Evolutionary conservation across 2,888 invertebrate genomes (phyloP).

Genomic region (Hypomecis punctinalis): DNA sequence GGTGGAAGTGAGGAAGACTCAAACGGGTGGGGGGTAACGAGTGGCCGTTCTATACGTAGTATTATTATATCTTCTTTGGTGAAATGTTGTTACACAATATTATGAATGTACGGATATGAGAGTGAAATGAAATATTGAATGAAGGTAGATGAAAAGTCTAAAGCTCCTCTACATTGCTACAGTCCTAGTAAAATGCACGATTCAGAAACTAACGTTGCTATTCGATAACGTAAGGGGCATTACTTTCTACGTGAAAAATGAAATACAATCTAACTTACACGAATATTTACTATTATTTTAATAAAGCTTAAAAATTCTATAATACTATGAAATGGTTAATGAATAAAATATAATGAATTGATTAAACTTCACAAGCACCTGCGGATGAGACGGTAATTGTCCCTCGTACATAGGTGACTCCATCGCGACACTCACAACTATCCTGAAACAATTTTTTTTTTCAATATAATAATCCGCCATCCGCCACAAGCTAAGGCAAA

Average conservation of each 20-base stretch:
- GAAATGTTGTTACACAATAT: slow-evolving; percentile 1
- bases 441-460: slow-evolving; percentile 66
- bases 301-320: slow-evolving; percentile 30
- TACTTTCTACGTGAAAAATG: not conserved
- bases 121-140: slow-evolving; percentile 15
- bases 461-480: no score
- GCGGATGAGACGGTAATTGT: slow-evolving; percentile 84
- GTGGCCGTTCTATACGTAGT: no score
- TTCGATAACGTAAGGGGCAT: slow-evolving; percentile 51
- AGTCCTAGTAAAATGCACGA: slow-evolving; percentile 57
- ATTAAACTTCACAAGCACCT: slow-evolving; percentile 87
- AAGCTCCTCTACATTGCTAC: slow-evolving; percentile 43
- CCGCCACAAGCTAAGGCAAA: no score
- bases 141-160: slow-evolving; percentile 34
- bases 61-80: slow-evolving; percentile 2
- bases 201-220: slow-evolving; percentile 67
- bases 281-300: slow-evolving; percentile 25
- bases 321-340: slow-evolving; percentile 15
- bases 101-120: slow-evolving; percentile 10
- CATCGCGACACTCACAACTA: slow-evolving; percentile 78
- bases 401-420: slow-evolving; percentile 84
- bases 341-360: slow-evolving; percentile 29
- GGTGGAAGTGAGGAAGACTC: no score
- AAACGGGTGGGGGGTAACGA: slow-evolving; percentile 15
- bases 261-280: slow-evolving; percentile 21